Evolutionary conservation across 2,113 vertebrate species (phyloP), one percentile per base, ranked within the genome.

Genomic region (Sturnira hondurensis): DNA sequence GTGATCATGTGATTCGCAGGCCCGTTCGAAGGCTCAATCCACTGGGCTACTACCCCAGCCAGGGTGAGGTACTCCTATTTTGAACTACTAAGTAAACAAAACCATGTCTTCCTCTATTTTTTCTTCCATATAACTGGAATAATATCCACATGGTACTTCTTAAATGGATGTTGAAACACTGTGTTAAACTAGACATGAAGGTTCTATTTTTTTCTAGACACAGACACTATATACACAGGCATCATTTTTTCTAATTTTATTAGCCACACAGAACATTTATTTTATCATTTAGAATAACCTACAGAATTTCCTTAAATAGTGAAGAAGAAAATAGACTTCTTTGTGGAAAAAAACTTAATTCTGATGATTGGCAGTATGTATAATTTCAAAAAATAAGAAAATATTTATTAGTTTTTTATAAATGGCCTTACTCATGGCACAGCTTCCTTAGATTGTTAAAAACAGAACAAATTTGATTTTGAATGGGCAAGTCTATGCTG

Each of bases 241-340:
- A 86, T 76, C 88, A 83, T 70, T 85, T 94, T 94, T 94, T 78
- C 68, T 89, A 58, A 78, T 84, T 84, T 87, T 58, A 91, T 88
- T 70, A 94, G 61, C 38, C 7, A 91, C n/a, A 65, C 1, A 93
- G 65, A 95, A 93, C 33, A 89, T 82, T 91, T 80, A 65, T 19
- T 84, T 91, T 89, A 77, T 76, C 33, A 86, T 80, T 90, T 89
- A 85, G 52, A 95, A 86, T 89, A 92, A 96, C 4, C 28, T 80
- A 94, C 71, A 67, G 68, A 86, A 73, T 90, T 31, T 91, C 61
- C 54, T 76, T 92, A 82, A 52, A 61, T 63, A 43, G 50, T 36
- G 13, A 88, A 31, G 31, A 93, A 81, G 31, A 45, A 54, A 96
- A 88, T 73, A 77, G 82, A 63, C 24, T 68, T 31, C 20, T 31